Base-by-base conservation (phyloP, 2,888 invertebrate genomes). In the Phrixothrix hirtus region DNA sequence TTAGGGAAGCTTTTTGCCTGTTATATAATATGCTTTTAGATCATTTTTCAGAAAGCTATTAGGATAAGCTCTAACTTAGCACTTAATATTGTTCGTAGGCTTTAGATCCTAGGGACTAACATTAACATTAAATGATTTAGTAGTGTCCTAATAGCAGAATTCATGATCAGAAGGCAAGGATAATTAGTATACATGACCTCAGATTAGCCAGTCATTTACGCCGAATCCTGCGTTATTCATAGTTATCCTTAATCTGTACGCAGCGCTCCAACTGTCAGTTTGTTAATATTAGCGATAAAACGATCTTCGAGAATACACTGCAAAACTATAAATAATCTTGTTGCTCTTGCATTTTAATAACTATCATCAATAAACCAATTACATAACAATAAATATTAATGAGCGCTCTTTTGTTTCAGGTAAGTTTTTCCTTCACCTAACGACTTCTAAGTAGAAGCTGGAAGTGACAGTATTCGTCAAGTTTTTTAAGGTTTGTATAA, bases 101-200 rank as follows among this genome's bases (percentile, higher is more conserved):
- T 52, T 47, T 41, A 45, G 41, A 43, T 42, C 41, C 35, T 37
- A 14, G 42, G 44, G 57, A 55, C 49, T 60, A 62, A 61, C 65
- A 67, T 69, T 69, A 71, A 62, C 69, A 65, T 62, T 72, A 72
- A 72, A 73, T 72, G 73, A 72, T 73, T 71, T 72, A 72, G 59
- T 65, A 60, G 53, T 64, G 61, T 67, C 63, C 69, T 70, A 71
- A 70, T 66, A 63, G 66, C 63, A 60, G 70, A 72, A 72, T 71
- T 69, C 70, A 71, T 69, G 72, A 71, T 73, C 72, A 71, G 67
- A 67, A 69, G 66, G 68, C 67, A 58, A 46, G 61, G 63, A 65
- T 73, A 71, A 73, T 72, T 66, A 66, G 69, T 69, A 71, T 66
- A 68, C 68, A 70, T 67, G 61, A 63, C 62, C 59, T 58, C 48